These are phyloP conservation scores for Meloe dianella DNA, from an alignment of 2,888 invertebrate species.

Conservation along the genomic window DNA sequence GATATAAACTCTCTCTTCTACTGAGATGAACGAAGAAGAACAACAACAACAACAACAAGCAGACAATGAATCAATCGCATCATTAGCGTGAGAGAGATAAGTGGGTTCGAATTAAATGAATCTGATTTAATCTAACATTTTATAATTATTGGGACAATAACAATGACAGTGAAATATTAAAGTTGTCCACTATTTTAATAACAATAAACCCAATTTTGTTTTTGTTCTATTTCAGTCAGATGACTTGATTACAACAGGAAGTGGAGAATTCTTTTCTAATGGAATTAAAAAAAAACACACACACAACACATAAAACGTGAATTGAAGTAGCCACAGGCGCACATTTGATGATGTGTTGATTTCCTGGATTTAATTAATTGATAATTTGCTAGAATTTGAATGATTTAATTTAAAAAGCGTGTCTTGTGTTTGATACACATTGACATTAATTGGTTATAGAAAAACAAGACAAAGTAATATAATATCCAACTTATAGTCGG, in stretches of 20 bases:
- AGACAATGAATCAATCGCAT: constrained; percentile 12
- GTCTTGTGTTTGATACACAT: constrained; percentile 3
- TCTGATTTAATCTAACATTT: background rate
- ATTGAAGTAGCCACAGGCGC: background rate
- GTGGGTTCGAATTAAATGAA: constrained; percentile 11
- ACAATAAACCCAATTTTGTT: background rate
- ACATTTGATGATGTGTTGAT: background rate
- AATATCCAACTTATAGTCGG: background rate
- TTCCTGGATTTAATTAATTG: background rate
- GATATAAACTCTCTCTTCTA: background rate
- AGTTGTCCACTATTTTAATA: constrained; percentile 9
- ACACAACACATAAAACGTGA: no score
- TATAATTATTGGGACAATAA: constrained; percentile 11
- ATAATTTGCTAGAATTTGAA: background rate
- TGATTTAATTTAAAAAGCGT: background rate
- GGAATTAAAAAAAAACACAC: no score
- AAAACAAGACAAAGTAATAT: constrained; percentile 5
- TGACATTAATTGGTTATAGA: constrained; percentile 12
- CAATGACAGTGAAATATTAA: constrained; percentile 11
- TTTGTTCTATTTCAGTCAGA: background rate
- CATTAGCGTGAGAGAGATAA: constrained; percentile 11
- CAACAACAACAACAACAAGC: background rate
- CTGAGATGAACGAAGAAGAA: background rate
- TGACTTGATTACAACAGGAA: constrained; percentile 4
- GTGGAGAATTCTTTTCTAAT: background rate